phyloP scores from a whole-genome alignment of 2,797 vertebrate genomes.

The Arrhamphus sclerolepis region DNA sequence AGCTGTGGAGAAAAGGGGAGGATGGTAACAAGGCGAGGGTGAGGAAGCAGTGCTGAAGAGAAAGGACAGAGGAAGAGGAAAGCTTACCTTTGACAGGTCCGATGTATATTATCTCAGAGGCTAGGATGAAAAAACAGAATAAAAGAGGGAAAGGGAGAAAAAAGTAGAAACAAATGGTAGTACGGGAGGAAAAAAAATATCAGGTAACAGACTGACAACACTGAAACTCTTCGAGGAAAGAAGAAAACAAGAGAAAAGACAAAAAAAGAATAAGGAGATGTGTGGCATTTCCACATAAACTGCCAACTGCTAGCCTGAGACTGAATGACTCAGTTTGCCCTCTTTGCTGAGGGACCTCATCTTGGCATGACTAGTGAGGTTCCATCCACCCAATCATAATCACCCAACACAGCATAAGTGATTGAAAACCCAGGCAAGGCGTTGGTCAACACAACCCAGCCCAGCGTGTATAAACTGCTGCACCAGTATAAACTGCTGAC shows the following conservation, averaged over 20 bases:
- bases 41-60: constrained; percentile 68
- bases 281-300: constrained; percentile 46
- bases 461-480: constrained; percentile 35
- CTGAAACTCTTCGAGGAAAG: constrained; percentile 34
- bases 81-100: constrained; percentile 99
- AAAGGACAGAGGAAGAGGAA: constrained; percentile 70
- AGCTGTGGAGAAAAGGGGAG: constrained; percentile 41
- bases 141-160: constrained; percentile 57
- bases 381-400: constrained; percentile 50
- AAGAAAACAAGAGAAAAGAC: constrained; percentile 20
- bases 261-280: constrained; percentile 51
- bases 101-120: constrained; percentile 99
- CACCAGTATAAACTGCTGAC: constrained; percentile 33
- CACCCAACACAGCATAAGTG: constrained; percentile 28
- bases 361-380: constrained; percentile 37
- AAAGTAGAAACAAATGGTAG: constrained; percentile 35
- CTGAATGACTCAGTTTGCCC: constrained; percentile 67
- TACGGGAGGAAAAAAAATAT: constrained; percentile 54
- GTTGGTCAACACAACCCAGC: constrained; percentile 49
- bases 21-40: constrained; percentile 20
- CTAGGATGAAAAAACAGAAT: constrained; percentile 85
- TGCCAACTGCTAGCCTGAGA: constrained; percentile 42
- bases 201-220: constrained; percentile 71
- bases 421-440: constrained; percentile 51
- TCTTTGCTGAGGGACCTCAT: constrained; percentile 37